Evolutionary conservation across 1,140 invertebrate species (phyloP).

Genomic region (Temnothorax curvispinosus): DNA sequence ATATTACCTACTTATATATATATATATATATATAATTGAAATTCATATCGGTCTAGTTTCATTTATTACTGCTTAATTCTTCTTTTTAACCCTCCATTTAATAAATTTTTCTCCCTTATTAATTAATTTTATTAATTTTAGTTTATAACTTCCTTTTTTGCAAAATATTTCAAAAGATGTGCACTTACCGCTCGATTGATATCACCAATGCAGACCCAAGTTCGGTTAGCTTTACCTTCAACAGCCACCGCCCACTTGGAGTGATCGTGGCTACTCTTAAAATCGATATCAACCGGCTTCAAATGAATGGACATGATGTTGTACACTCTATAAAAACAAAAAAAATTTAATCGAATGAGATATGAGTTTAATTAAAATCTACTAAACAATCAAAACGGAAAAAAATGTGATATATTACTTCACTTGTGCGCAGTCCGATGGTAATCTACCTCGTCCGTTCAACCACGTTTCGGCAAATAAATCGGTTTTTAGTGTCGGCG

Average conservation of each 20-base stretch:
- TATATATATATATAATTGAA: no score
- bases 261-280: conserved; percentile 93
- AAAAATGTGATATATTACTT: conserved; percentile 76
- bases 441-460: conserved; percentile 91
- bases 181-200: conserved; percentile 94
- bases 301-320: conserved; percentile 89
- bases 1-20: no score
- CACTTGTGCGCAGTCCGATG: conserved; percentile 88
- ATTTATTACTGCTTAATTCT: background rate
- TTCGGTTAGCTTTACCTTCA: conserved; percentile 84
- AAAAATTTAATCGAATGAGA: conserved; percentile 26
- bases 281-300: conserved; percentile 86
- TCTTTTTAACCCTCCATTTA: background rate
- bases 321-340: conserved; percentile 86
- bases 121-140: conserved; percentile 33
- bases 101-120: background rate
- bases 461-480: conserved; percentile 95
- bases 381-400: conserved; percentile 60
- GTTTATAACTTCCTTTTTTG: background rate
- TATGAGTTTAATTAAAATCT: conserved; percentile 84
- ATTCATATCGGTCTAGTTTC: no score
- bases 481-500: conserved; percentile 89
- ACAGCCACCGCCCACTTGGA: conserved; percentile 95
- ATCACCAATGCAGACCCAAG: conserved; percentile 96
- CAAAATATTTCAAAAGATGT: conserved; percentile 33